phyloP scores from a whole-genome alignment of 2,888 invertebrate species.

The Hirtodrosophila cameraria region DNA sequence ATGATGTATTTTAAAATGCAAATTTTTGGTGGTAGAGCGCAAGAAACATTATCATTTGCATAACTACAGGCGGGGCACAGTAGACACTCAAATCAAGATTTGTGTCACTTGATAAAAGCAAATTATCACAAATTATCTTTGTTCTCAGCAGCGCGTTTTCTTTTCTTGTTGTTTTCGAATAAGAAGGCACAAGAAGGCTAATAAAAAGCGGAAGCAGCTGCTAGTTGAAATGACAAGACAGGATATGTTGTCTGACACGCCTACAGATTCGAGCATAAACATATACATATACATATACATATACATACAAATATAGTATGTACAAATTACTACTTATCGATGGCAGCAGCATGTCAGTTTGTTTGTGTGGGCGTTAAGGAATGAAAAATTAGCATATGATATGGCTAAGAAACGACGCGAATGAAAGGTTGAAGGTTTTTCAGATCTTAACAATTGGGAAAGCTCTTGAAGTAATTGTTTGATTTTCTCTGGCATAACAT shows the following conservation, averaged over 20 bases:
- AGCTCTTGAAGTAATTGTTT: not conserved
- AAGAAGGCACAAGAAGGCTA: slow-evolving; percentile 21
- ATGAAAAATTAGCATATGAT: slow-evolving; percentile 41
- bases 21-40: not conserved
- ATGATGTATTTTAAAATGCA: not conserved
- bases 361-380: slow-evolving; percentile 3
- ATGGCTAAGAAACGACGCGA: slow-evolving; percentile 7
- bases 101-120: slow-evolving; percentile 52
- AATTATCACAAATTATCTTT: slow-evolving; percentile 39
- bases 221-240: slow-evolving; percentile 44
- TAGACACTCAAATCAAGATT: slow-evolving; percentile 49
- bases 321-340: slow-evolving; percentile 35
- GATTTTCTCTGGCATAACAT: not conserved
- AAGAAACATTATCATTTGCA: slow-evolving; percentile 10
- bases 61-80: not conserved
- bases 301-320: slow-evolving; percentile 12
- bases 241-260: slow-evolving; percentile 31
- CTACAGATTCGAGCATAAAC: slow-evolving; percentile 14
- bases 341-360: slow-evolving; percentile 34
- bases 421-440: too few relatives aligned
- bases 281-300: not conserved
- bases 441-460: too few relatives aligned
- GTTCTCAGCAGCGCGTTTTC: slow-evolving; percentile 26
- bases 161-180: slow-evolving; percentile 26
- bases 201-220: slow-evolving; percentile 56